Evolutionary conservation across 2,113 vertebrate species (phyloP).

Genomic region (Eudyptes chrysolophus): DNA sequence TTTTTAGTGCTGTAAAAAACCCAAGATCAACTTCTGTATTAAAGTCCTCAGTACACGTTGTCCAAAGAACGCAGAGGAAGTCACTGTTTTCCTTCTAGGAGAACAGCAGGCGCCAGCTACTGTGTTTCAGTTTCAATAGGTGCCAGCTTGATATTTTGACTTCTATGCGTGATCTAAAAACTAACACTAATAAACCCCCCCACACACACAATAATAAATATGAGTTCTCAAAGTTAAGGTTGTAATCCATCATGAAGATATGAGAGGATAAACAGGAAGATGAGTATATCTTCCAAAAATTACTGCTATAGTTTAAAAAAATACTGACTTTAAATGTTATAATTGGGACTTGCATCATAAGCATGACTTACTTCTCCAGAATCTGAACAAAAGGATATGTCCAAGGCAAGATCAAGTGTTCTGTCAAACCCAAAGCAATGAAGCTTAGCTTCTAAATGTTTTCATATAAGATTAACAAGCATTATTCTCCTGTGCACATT

Average conservation of each 20-base stretch:
- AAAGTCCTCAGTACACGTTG: background rate
- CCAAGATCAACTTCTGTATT: background rate
- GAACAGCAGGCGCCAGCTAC: background rate
- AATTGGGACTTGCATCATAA: background rate
- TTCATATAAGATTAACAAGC: background rate
- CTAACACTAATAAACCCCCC: fast-evolving
- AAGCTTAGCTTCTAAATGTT: background rate
- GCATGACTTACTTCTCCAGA: background rate
- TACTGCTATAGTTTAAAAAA: background rate
- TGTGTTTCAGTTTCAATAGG: background rate
- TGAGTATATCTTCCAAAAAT: background rate
- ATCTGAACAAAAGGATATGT: background rate
- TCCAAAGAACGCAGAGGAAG: background rate
- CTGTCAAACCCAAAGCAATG: background rate
- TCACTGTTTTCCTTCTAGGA: background rate
- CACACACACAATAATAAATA: background rate
- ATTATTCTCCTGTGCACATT: background rate
- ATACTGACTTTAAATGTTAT: background rate
- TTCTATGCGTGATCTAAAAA: background rate
- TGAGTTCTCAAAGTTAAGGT: background rate
- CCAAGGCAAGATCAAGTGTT: background rate
- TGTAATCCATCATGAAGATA: background rate
- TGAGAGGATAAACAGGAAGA: background rate
- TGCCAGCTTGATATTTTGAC: background rate
- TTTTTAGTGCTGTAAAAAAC: background rate